These are phyloP conservation scores for Chaetorhynchus papuensis DNA, from an alignment of 2,113 vertebrate genomes.

Conservation along the genomic window DNA sequence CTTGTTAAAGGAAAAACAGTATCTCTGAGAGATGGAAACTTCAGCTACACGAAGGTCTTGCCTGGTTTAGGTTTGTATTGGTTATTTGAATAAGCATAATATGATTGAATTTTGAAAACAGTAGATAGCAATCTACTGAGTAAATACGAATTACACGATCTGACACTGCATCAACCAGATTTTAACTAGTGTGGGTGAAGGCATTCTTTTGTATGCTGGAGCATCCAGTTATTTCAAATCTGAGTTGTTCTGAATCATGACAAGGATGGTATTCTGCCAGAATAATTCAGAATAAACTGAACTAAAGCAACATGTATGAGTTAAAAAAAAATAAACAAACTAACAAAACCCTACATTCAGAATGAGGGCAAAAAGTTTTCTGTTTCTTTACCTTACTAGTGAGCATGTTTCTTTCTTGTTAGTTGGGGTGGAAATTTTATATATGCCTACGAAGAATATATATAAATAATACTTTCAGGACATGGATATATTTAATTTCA, in stretches of 20 bases:
- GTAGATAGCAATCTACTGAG: neutral
- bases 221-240: neutral
- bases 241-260: neutral
- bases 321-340: neutral
- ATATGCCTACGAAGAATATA: neutral
- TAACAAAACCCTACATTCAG: neutral
- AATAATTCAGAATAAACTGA: neutral
- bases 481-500: neutral
- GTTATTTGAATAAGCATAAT: neutral
- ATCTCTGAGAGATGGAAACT: neutral
- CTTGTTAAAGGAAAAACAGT: neutral
- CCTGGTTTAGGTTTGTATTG: neutral
- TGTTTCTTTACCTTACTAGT: neutral
- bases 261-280: neutral
- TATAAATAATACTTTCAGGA: neutral
- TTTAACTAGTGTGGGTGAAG: neutral
- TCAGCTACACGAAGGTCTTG: neutral
- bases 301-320: neutral
- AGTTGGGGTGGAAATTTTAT: neutral
- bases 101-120: neutral
- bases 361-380: neutral
- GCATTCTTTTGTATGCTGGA: neutral
- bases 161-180: neutral
- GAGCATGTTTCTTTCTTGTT: neutral
- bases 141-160: neutral